Evolutionary conservation across 30 jellyfish, hydroid and myxozoan species (phyloP).

Genomic region (Chironex yamaguchii): DNA sequence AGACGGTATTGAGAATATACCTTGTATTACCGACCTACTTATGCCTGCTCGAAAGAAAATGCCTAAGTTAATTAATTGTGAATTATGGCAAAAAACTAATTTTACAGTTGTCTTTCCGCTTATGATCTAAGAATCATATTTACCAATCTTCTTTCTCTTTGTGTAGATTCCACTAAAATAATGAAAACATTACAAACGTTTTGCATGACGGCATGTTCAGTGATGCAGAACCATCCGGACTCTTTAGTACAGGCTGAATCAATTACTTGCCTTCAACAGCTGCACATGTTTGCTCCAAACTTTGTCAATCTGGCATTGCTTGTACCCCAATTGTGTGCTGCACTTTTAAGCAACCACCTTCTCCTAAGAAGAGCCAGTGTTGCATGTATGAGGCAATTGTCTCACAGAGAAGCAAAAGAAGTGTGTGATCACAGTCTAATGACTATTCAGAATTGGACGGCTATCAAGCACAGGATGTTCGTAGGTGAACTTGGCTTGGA

Average conservation of each 20-base stretch:
- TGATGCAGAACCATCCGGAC: slow-evolving; percentile 97
- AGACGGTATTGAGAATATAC: no score
- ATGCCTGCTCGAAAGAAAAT: no score
- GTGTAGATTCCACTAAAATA: slow-evolving; percentile 81
- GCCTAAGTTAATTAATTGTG: no score
- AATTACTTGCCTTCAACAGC: slow-evolving; percentile 88
- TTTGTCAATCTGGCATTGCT: slow-evolving; percentile 80
- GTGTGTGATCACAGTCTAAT: slow-evolving; percentile 82
- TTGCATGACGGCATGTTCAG: slow-evolving; percentile 95
- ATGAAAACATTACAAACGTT: slow-evolving; percentile 86
- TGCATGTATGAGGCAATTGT: slow-evolving; percentile 92
- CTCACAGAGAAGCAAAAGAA: slow-evolving; percentile 97
- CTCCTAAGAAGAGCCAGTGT: slow-evolving; percentile 96
- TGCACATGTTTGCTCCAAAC: slow-evolving; percentile 95
- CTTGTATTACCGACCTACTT: no score
- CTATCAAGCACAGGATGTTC: slow-evolving; percentile 72
- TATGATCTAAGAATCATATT: no score
- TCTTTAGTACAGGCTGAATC: slow-evolving; percentile 99
- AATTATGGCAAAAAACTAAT: no score
- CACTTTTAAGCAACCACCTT: slow-evolving; percentile 87
- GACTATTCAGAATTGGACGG: slow-evolving; percentile 74
- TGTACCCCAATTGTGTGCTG: slow-evolving; percentile 86
- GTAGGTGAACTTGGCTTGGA: slow-evolving; percentile 88
- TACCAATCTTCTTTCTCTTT: not conserved
- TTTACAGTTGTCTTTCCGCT: no score